Conservation (phyloP, 2,113 vertebrate genomes). For the Oncorhynchus keta region DNA sequence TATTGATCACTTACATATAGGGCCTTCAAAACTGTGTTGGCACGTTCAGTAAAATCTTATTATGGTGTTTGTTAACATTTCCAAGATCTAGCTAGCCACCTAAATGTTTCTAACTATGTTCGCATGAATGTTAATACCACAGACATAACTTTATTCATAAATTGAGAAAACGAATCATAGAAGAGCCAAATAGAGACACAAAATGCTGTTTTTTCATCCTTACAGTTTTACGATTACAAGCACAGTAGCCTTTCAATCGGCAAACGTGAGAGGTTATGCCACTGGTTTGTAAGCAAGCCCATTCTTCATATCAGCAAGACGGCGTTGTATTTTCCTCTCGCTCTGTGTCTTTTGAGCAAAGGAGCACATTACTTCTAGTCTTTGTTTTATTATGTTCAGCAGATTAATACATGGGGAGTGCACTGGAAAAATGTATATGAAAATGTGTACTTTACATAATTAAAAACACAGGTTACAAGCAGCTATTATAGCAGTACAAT, state of each 20-base stretch:
- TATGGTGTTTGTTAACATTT: slow-evolving; percentile 2
- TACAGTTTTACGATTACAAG: slow-evolving; percentile 43
- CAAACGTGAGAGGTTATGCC: slow-evolving; percentile 42
- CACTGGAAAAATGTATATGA: slow-evolving; percentile 76
- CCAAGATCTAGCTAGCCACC: not conserved
- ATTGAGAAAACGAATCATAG: not conserved
- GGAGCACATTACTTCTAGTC: slow-evolving; percentile 70
- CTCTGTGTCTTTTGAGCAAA: slow-evolving; percentile 69
- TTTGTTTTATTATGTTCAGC: slow-evolving; percentile 81
- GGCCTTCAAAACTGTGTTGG: not conserved
- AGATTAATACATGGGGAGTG: slow-evolving; percentile 81
- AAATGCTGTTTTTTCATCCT: not conserved
- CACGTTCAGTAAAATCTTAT: not conserved
- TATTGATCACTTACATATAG: slow-evolving; percentile 33
- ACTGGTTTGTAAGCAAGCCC: slow-evolving; percentile 50
- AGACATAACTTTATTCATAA: not conserved
- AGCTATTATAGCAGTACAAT: slow-evolving; percentile 76
- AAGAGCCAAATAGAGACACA: slow-evolving; percentile 33
- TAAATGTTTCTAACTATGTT: not conserved
- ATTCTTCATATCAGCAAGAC: slow-evolving; percentile 61
- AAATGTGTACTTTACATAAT: slow-evolving; percentile 82
- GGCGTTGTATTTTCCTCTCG: slow-evolving; percentile 70
- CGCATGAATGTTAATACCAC: not conserved
- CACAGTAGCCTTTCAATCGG: slow-evolving; percentile 56
- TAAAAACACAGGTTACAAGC: slow-evolving; percentile 82